These are phyloP conservation scores for Tachypleus tridentatus DNA, from an alignment of 1,140 invertebrate species.

Conservation along the genomic window DNA sequence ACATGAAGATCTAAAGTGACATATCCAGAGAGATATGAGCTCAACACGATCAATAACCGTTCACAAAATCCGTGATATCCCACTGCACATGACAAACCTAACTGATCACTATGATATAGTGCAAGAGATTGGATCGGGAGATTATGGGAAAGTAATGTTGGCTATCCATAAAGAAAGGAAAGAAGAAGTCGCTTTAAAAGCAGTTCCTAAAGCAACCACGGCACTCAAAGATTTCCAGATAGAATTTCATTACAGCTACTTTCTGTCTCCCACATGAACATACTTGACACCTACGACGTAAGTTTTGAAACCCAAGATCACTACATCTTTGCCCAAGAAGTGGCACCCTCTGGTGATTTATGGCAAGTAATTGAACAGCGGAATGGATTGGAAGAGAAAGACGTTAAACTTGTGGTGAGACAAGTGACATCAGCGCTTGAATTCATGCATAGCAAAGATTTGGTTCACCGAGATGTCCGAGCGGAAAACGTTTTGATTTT, in stretches of 20 bases:
- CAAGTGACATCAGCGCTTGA: constrained; percentile 79
- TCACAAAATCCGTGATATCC: constrained; percentile 27
- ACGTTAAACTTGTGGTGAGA: constrained; percentile 34
- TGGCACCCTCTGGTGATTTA: constrained; percentile 75
- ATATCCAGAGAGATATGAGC: neutral
- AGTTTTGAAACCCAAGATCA: constrained; percentile 45
- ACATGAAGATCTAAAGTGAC: no score
- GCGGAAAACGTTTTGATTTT: constrained; percentile 36
- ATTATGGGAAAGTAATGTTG: constrained; percentile 79
- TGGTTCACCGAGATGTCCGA: constrained; percentile 75
- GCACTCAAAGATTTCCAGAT: constrained; percentile 39
- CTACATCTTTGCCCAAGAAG: constrained; percentile 55
- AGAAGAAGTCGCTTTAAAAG: constrained; percentile 48
- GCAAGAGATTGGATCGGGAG: constrained; percentile 84
- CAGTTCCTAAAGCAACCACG: constrained; percentile 33
- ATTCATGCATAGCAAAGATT: constrained; percentile 76
- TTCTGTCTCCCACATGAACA: constrained; percentile 42
- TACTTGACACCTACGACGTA: constrained; percentile 69
- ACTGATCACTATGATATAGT: constrained; percentile 78
- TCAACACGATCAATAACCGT: constrained; percentile 15
- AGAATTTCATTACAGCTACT: constrained; percentile 47
- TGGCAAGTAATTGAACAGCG: constrained; percentile 24
- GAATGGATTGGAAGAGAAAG: constrained; percentile 32
- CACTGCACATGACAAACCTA: constrained; percentile 48
- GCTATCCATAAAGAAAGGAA: constrained; percentile 73